Evolutionary conservation across 1,140 invertebrate genomes (phyloP).

Genomic region (Hypsibius dujardini): DNA sequence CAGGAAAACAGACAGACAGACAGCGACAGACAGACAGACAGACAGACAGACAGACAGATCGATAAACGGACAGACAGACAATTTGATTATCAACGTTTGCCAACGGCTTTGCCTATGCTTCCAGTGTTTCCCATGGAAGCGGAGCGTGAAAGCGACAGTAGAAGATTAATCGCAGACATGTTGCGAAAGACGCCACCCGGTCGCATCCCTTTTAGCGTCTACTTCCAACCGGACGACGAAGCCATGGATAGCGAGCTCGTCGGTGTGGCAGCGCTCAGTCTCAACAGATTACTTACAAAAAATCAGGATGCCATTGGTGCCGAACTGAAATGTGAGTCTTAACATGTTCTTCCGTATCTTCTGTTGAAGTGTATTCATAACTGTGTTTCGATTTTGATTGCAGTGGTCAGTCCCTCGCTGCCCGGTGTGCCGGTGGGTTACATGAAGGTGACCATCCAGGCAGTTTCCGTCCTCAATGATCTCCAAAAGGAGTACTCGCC

Average conservation of each 20-base stretch:
- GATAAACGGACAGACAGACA: no score
- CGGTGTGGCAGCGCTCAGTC: conserved; percentile 2
- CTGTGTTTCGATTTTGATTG: background rate
- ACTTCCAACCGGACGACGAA: conserved; percentile 12
- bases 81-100: no score
- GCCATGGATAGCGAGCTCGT: background rate
- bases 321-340: conserved; percentile 4
- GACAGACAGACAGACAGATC: no score
- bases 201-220: background rate
- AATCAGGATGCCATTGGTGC: background rate
- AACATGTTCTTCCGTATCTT: background rate
- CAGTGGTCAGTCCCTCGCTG: background rate
- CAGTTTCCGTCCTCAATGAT: background rate
- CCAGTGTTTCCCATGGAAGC: background rate
- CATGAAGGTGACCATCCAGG: background rate
- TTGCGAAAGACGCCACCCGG: background rate
- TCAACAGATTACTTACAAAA: conserved; percentile 6
- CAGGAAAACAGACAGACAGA: no score
- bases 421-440: background rate
- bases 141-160: background rate
- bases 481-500: background rate
- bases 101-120: background rate
- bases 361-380: no score
- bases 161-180: conserved; percentile 2
- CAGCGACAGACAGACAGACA: no score